These are phyloP conservation scores for Apostichopus parvimensis DNA, from an alignment of 35 echinoderm and acorn worm genomes.

Conservation along the genomic window DNA sequence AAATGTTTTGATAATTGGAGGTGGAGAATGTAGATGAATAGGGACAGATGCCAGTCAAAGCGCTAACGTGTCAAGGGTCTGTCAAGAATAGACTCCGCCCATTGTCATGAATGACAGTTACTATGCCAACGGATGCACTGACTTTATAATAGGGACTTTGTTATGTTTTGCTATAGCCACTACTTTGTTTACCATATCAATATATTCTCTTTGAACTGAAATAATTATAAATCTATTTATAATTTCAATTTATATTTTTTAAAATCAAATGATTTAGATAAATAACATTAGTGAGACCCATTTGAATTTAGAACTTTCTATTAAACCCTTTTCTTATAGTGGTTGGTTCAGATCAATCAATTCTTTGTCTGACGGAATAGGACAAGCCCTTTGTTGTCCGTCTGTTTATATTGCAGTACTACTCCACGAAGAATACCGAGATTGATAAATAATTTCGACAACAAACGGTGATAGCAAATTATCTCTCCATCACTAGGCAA, in stretches of 20 bases:
- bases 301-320: too few relatives aligned
- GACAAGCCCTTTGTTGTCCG: slow-evolving; percentile 64
- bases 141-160: not conserved
- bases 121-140: slow-evolving; percentile 3
- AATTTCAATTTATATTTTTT: too few relatives aligned
- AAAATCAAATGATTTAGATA: too few relatives aligned
- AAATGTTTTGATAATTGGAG: slow-evolving; percentile 99
- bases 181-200: too few relatives aligned
- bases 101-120: slow-evolving; percentile 45
- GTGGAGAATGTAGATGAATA: slow-evolving; percentile 96
- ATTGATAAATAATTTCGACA: slow-evolving; percentile 52
- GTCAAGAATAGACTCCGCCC: slow-evolving; percentile 54
- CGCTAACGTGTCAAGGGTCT: slow-evolving; percentile 66
- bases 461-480: slow-evolving; percentile 45
- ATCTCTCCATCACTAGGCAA: slow-evolving; percentile 4
- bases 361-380: slow-evolving; percentile 59
- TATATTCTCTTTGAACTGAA: too few relatives aligned
- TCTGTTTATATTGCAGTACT: slow-evolving; percentile 46
- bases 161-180: not conserved
- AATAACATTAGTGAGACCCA: too few relatives aligned
- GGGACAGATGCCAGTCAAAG: slow-evolving; percentile 99
- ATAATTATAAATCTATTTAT: too few relatives aligned
- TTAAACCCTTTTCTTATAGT: not conserved
- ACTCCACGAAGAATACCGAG: slow-evolving; percentile 42
- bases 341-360: slow-evolving; percentile 54